Evolutionary conservation across 53 echinoderm and acorn worm genomes (phyloP), one percentile per base, ranked within the genome.

Genomic region (Hippasteria phrygiana): DNA sequence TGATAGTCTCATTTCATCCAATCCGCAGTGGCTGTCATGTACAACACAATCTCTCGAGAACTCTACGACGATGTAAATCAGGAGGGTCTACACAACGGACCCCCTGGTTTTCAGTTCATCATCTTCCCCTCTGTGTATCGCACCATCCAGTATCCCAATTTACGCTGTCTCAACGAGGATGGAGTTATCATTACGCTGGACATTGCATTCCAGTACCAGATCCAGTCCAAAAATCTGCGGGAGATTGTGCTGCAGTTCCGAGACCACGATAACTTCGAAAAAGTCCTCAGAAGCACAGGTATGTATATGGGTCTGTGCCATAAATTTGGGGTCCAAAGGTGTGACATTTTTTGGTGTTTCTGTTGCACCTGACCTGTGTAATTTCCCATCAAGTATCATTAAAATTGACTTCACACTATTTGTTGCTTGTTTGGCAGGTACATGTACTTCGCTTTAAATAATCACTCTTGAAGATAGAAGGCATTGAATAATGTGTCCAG

Each of bases 21-120:
- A n/a, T n/a, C n/a, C n/a, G 4, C 81, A 94, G 94, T 94, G 94
- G 94, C 92, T n/a, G 72, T 94, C 41, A 92, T 89, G 92, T 94
- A 94, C 87, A 89, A 89, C 90, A 92, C 92, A 33, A 80, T 94
- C 38, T 74, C 77, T 8, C 83, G 92, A 1, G 74, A 89, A 22
- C 80, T 94, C 13, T 92, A 92, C 39, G 45, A 72, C 1, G 89
- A 92, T 32, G 75, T 92, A 11, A 74, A 74, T 34, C 92, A 94
- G 48, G 94, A 94, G 37, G 94, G 94, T 22, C 64, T 94, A 10
- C 94, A 94, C 80, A 77, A 87, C 27, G 94, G 94, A 1, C 92
- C 94, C 35, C 94, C 94, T 8, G 94, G 94, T 3, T 94, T 92
- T 39, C 24, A 36, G 36, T 94, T 94, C 56, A 86, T 94, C 75